Conservation (phyloP, 2,113 vertebrate species). For the Scartelaos histophorus region DNA sequence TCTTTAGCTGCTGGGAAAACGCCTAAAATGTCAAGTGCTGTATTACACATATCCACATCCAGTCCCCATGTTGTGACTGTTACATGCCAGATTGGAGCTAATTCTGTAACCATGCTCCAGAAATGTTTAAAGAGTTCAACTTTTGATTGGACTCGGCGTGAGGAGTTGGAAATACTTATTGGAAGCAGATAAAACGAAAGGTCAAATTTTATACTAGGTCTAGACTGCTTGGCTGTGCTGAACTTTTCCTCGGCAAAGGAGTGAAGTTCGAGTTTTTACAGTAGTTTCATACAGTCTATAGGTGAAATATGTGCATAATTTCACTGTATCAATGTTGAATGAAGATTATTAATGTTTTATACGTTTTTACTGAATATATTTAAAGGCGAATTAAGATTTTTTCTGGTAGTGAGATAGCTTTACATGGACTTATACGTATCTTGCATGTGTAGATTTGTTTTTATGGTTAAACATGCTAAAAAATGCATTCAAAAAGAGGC, state of each 20-base stretch:
- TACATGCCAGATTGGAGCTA: conserved; percentile 18
- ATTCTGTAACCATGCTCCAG: conserved; percentile 27
- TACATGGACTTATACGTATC: too few relatives aligned
- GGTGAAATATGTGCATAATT: not conserved
- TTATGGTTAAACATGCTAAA: too few relatives aligned
- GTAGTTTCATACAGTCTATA: not conserved
- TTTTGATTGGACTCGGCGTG: conserved; percentile 33
- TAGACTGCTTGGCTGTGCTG: conserved; percentile 27
- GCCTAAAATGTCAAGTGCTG: conserved; percentile 30
- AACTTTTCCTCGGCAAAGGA: conserved; percentile 32
- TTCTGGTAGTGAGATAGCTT: not conserved
- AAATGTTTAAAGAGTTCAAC: conserved; percentile 17
- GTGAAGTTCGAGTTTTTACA: not conserved
- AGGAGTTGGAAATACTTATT: conserved; percentile 20
- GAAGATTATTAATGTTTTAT: not conserved
- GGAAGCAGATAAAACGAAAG: conserved; percentile 12
- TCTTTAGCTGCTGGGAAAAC: conserved; percentile 35
- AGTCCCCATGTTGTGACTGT: conserved; percentile 14
- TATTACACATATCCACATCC: conserved; percentile 8
- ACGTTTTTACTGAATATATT: too few relatives aligned
- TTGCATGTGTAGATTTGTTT: too few relatives aligned
- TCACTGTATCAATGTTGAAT: not conserved
- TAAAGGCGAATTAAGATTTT: too few relatives aligned
- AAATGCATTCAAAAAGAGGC: too few relatives aligned
- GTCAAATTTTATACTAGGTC: conserved; percentile 33